These are phyloP conservation scores for Micropoecilia bifurca DNA, from an alignment of 2,797 vertebrate genomes.

Conservation along the genomic window DNA sequence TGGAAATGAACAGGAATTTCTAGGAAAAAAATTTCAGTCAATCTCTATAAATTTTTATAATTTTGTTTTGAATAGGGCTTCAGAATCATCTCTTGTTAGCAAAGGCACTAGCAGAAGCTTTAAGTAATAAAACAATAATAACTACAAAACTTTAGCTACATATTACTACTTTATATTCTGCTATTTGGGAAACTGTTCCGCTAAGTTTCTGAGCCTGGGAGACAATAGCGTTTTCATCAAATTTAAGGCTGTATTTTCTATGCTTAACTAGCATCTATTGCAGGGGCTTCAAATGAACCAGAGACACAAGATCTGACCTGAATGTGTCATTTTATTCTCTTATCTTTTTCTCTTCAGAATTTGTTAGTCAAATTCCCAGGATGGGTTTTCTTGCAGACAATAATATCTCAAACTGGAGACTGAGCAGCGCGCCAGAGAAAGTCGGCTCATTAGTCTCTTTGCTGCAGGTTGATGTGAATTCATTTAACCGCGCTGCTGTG, in stretches of 20 bases:
- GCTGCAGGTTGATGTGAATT: not conserved
- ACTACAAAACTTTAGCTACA: not conserved
- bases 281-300: not conserved
- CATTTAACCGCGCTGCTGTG: not conserved
- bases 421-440: not conserved
- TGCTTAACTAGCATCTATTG: not conserved
- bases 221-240: not conserved
- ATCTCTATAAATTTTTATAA: not conserved
- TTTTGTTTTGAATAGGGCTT: not conserved
- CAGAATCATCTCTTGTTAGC: not conserved
- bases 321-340: slow-evolving; percentile 2
- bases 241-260: not conserved
- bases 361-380: not conserved
- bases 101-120: not conserved
- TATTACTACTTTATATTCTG: not conserved
- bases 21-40: not conserved
- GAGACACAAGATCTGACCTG: not conserved
- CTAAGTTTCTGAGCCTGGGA: not conserved
- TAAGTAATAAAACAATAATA: not conserved
- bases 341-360: not conserved
- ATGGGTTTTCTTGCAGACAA: not conserved
- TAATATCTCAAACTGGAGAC: not conserved
- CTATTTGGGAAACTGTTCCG: not conserved
- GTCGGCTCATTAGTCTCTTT: not conserved
- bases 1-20: too few relatives aligned